phyloP scores from a whole-genome alignment of 2,797 vertebrate genomes.

The Buphagus erythrorhynchus region DNA sequence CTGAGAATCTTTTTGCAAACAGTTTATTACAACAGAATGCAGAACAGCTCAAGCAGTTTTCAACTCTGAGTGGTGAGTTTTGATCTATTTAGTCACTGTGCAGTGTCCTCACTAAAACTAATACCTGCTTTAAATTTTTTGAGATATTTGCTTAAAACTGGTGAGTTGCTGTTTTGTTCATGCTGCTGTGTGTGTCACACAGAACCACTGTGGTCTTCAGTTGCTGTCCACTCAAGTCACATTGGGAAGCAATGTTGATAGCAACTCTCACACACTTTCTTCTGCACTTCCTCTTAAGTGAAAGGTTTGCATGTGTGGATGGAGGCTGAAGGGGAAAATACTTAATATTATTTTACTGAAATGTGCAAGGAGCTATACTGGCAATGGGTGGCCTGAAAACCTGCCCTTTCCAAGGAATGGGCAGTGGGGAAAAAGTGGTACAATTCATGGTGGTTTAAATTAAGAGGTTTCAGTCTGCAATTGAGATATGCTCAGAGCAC shows the following conservation, averaged over 20 bases:
- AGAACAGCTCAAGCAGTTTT: not conserved
- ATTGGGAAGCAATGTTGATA: not conserved
- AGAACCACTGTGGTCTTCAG: not conserved
- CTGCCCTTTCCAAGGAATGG: not conserved
- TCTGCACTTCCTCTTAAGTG: not conserved
- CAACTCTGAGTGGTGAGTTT: not conserved
- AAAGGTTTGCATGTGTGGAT: not conserved
- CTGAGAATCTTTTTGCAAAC: not conserved
- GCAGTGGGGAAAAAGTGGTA: not conserved
- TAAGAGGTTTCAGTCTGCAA: not conserved
- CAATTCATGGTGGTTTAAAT: not conserved
- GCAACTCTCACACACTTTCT: not conserved
- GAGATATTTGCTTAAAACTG: not conserved
- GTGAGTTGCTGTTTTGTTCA: not conserved
- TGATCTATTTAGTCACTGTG: not conserved
- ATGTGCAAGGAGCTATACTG: not conserved
- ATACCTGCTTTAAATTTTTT: not conserved
- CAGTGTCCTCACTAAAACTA: not conserved
- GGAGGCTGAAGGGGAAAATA: not conserved
- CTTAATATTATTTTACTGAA: not conserved
- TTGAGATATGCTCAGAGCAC: not conserved
- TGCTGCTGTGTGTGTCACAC: not conserved
- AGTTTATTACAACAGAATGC: not conserved
- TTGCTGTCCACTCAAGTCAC: not conserved
- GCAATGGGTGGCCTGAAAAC: not conserved